phyloP scores from a whole-genome alignment of 2,888 invertebrate species.

The Agrotis segetum region DNA sequence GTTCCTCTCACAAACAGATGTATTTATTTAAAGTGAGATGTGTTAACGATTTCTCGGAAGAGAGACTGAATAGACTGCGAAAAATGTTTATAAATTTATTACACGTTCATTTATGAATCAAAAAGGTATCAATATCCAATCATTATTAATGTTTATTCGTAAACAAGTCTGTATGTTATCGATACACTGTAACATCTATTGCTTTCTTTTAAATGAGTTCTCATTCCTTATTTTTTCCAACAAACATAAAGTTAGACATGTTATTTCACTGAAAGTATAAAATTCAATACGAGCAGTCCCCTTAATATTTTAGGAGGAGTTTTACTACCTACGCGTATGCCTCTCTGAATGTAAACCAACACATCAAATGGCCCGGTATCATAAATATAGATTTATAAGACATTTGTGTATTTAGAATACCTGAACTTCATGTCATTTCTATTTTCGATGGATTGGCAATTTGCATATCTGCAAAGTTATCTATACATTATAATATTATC shows the following conservation, averaged over 20 bases:
- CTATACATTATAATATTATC: too few species aligned
- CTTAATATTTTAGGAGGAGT: conserved; percentile 44
- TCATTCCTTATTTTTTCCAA: conserved; percentile 11
- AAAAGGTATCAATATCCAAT: neutral
- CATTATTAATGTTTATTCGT: neutral
- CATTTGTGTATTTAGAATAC: conserved; percentile 15
- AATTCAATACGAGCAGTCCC: conserved; percentile 42
- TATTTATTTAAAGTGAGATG: neutral
- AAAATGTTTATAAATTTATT: neutral
- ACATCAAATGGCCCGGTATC: conserved; percentile 31
- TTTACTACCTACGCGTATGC: conserved; percentile 44
- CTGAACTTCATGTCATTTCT: conserved; percentile 13
- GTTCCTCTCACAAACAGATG: neutral
- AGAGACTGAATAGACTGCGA: neutral
- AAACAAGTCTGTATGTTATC: neutral
- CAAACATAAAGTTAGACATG: conserved; percentile 1
- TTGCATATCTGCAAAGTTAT: too few species aligned
- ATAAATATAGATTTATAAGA: conserved; percentile 46
- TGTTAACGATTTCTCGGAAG: neutral
- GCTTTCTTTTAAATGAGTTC: conserved; percentile 8
- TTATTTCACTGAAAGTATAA: conserved; percentile 40
- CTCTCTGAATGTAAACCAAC: conserved; percentile 46
- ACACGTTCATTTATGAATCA: neutral
- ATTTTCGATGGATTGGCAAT: conserved; percentile 13
- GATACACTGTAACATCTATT: neutral